These are phyloP conservation scores for Nibea coibor DNA, from an alignment of 2,113 vertebrate species.

Conservation along the genomic window DNA sequence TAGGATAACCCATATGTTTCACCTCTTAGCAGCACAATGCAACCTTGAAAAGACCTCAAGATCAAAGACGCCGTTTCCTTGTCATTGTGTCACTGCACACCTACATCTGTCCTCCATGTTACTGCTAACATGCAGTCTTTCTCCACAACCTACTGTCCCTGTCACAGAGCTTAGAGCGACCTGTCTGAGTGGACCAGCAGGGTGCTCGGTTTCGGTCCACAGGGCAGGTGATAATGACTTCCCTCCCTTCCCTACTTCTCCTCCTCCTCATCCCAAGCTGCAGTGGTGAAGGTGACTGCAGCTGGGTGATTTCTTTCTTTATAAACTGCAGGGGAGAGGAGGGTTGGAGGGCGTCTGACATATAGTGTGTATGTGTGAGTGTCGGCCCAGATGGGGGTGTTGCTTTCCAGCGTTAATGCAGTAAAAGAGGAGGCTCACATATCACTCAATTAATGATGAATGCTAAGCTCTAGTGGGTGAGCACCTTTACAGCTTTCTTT, in stretches of 20 bases:
- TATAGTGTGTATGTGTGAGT: not conserved
- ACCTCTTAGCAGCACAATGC: constrained; percentile 32
- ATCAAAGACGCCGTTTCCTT: constrained; percentile 39
- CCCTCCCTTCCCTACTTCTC: constrained; percentile 17
- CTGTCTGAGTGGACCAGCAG: constrained; percentile 47
- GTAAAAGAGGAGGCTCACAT: constrained; percentile 48
- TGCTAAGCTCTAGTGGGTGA: constrained; percentile 23
- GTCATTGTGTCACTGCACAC: constrained; percentile 16
- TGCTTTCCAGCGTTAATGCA: constrained; percentile 26
- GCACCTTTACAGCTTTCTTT: constrained; percentile 6
- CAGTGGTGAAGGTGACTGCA: constrained; percentile 71
- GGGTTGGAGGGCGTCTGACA: not conserved
- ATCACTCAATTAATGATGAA: constrained; percentile 61
- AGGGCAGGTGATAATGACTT: constrained; percentile 68
- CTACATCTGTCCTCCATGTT: constrained; percentile 12
- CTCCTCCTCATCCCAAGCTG: constrained; percentile 45
- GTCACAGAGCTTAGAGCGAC: constrained; percentile 19
- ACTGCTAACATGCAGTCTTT: not conserved
- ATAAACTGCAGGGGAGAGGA: constrained; percentile 36
- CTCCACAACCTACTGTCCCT: constrained; percentile 4
- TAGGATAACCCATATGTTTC: not conserved
- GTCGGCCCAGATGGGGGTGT: not conserved
- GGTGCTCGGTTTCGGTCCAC: constrained; percentile 61
- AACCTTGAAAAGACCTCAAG: constrained; percentile 13
- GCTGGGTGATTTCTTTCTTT: constrained; percentile 62